A percentile compares a stretch with the other conserved stretches of the same genome.
Conservation (phyloP, 2,113 vertebrate genomes). For the Baryphthengus martii region DNA sequence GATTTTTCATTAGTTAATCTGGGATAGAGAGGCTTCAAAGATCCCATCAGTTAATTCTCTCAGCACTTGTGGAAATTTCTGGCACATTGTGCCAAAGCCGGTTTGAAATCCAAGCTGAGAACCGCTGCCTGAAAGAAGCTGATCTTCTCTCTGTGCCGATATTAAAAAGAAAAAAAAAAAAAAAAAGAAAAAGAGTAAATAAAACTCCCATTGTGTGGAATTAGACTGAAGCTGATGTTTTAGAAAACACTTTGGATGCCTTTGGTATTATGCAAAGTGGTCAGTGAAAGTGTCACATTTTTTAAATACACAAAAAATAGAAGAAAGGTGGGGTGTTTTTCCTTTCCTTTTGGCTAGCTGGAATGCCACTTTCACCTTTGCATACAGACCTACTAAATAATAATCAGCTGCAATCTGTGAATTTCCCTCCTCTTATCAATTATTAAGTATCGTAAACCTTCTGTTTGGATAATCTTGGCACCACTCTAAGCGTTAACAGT, state of each 20-base stretch:
- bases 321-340: neutral
- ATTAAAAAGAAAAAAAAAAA: neutral
- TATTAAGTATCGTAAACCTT: constrained; percentile 81
- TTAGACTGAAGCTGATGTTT: neutral
- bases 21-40: constrained; percentile 75
- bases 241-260: constrained; percentile 9
- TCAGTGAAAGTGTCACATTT: neutral
- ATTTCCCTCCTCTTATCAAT: constrained; percentile 73
- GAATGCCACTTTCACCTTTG: constrained; percentile 74
- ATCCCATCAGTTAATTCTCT: constrained; percentile 76
- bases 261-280: neutral
- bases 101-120: constrained; percentile 72
- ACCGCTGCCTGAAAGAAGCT: constrained; percentile 52
- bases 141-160: neutral
- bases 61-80: constrained; percentile 72
- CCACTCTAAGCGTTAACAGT: constrained; percentile 76
- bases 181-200: neutral
- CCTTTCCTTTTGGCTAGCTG: constrained; percentile 52
- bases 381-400: constrained; percentile 77
- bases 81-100: constrained; percentile 73
- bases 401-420: constrained; percentile 67
- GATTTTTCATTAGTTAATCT: constrained; percentile 79
- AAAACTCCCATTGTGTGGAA: constrained; percentile 4
- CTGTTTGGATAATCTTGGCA: constrained; percentile 75
- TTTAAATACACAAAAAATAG: neutral